Evolutionary conservation across 2,797 vertebrate species (phyloP), one percentile per base, ranked within the genome.

Genomic region (Selene dorsalis): DNA sequence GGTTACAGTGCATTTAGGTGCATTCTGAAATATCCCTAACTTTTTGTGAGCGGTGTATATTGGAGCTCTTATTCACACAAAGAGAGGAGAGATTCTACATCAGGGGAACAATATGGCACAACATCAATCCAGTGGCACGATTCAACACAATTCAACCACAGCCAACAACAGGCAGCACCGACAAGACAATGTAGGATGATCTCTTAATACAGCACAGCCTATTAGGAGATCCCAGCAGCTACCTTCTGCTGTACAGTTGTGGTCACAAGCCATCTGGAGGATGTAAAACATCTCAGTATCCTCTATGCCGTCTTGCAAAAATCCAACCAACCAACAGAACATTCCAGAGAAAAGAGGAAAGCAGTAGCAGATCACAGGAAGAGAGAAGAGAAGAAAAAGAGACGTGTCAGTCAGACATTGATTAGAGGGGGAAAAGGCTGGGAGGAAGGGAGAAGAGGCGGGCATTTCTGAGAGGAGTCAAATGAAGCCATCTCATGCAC

Each of bases 221-320:
- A 94, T 96, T 95, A 96, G 94, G 95, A 94, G 95, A 96, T 96
- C 94, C 86, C 96, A 96, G 96, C 95, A 97, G 97, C 96, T 99
- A 99, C 98, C 98, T 99, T 97, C 98, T 96, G 97, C 97, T 95
- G 97, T 97, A 97, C 97, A 99, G 97, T 97, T 98, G 95, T 93
- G 95, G 96, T 98, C 97, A 95, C 97, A 99, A 96, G 98, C 95
- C 96, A 97, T 97, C 96, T 97, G 97, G 95, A 98, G 95, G 96
- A 99, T 95, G 97, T 97, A 96, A 98, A 99, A 99, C 92, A 95
- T 95, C 94, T 98, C 96, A 96, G 96, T 94, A 96, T 96, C 96
- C 94, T 96, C 96, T 86, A 95, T 92, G 93, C 96, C 97, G 95
- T 96, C 98, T 99, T 97, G 96, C 92, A 91, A 87, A 89, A 83